Evolutionary conservation across 2,113 vertebrate genomes (phyloP), one percentile per base, ranked within the genome.

Genomic region (Leptobrachium ailaonicum): DNA sequence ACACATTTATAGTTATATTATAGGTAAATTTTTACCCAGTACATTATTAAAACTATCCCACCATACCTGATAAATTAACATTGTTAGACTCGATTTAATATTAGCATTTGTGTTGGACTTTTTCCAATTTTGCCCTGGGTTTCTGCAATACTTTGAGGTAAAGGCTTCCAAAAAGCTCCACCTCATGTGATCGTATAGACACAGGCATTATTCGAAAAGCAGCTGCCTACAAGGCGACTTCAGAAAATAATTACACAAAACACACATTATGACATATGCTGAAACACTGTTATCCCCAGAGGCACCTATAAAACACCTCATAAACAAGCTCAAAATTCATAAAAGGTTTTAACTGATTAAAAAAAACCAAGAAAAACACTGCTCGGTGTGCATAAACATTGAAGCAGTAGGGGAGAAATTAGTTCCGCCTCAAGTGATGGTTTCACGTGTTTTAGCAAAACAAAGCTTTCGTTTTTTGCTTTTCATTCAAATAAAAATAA

Each of bases 261-360:
- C 32, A 6, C 20, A 14, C 50, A 64, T 71, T 70, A 77, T 70
- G 58, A 40, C 43, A 53, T 53, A 70, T 40, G 6, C 50, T 11
- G 14, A 40, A 71, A 67, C 63, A n/a, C 62, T 58, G 14, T 71
- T 58, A 44, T 41, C 78, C 63, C 78, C 67, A 1, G 41, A 54
- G 78, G 50, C 71, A 58, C 14, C 53, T 43, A 79, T 73, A 73
- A 73, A 79, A 66, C 62, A 73, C 77, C 77, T 73, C 77, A 74
- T 80, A 80, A 73, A 80, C 71, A 80, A n/a, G 70, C 69, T 54
- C 47, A 64, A 79, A 63, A 72, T 66, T 66, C 44, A 66, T 41
- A 66, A 73, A 73, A 58, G 41, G 63, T 68, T 80, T 68, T 80
- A 74, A 14, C 40, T 68, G 78, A 80, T 80, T 73, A 74, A 73